A percentile compares a stretch with the other conserved stretches of the same genome.
Evolutionary conservation across 2,888 invertebrate genomes (phyloP).

Genomic region (Plagodis dolabraria): DNA sequence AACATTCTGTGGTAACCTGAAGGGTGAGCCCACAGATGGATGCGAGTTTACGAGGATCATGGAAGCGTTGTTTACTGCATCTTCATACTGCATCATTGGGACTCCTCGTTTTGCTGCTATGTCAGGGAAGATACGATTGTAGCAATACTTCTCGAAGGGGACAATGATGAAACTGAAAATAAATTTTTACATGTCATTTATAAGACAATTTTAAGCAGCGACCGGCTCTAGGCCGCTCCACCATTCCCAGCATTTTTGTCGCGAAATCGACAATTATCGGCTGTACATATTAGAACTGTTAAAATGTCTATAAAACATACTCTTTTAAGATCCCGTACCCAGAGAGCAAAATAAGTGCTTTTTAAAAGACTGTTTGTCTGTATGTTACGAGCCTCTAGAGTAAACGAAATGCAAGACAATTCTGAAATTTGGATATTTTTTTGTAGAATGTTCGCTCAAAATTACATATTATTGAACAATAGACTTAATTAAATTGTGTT

Average conservation of each 20-base stretch:
- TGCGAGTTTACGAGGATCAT: constrained; percentile 59
- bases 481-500: background rate
- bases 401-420: too few relatives aligned
- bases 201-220: background rate
- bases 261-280: too few relatives aligned
- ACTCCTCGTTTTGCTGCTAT: constrained; percentile 57
- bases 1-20: constrained; percentile 56
- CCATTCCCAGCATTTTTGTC: background rate
- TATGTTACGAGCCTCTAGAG: too few relatives aligned
- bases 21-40: constrained; percentile 53
- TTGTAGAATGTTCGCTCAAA: too few relatives aligned
- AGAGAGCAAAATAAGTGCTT: too few relatives aligned
- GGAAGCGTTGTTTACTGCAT: constrained; percentile 55
- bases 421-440: too few relatives aligned
- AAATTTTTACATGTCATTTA: background rate
- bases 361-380: too few relatives aligned
- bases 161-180: constrained; percentile 50
- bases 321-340: too few relatives aligned
- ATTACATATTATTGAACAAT: too few relatives aligned
- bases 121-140: constrained; percentile 46
- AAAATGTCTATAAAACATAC: too few relatives aligned
- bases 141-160: constrained; percentile 49
- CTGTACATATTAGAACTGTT: too few relatives aligned
- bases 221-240: too few relatives aligned
- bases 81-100: constrained; percentile 53